These are phyloP conservation scores for Dendrocincla fuliginosa DNA, from an alignment of 2,797 vertebrate species.

Conservation along the genomic window DNA sequence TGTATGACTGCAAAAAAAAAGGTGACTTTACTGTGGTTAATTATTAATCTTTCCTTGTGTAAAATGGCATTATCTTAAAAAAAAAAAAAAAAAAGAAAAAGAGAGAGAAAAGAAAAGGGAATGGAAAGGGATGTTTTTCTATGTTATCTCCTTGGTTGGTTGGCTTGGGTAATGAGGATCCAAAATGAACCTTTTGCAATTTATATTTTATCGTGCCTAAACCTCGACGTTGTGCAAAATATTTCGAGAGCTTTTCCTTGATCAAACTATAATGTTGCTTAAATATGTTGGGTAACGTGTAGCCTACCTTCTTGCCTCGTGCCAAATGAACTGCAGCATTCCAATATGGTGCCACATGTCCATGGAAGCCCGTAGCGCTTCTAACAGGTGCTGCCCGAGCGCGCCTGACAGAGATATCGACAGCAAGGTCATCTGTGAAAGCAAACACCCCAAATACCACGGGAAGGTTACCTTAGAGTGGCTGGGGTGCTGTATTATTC, in stretches of 20 bases:
- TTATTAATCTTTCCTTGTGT: conserved; percentile 49
- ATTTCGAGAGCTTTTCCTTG: conserved; percentile 23
- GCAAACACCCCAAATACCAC: conserved; percentile 38
- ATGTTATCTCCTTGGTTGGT: conserved; percentile 52
- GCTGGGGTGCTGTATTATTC: background rate
- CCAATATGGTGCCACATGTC: conserved; percentile 93
- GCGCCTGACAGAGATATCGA: conserved; percentile 63
- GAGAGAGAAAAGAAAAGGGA: background rate
- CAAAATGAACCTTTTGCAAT: conserved; percentile 54
- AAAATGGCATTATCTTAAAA: conserved; percentile 25
- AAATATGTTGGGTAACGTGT: conserved; percentile 60
- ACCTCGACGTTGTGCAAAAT: background rate
- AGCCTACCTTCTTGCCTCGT: conserved; percentile 80
- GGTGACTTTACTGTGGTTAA: conserved; percentile 38
- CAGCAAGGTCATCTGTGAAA: conserved; percentile 72
- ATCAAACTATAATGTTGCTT: conserved; percentile 2
- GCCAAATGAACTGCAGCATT: conserved; percentile 88
- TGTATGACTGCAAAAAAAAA: background rate
- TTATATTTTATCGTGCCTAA: background rate
- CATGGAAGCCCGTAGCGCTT: conserved; percentile 78
- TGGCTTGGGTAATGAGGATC: conserved; percentile 65
- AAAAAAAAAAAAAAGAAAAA: background rate
- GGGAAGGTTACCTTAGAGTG: background rate
- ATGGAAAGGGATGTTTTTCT: conserved; percentile 40
- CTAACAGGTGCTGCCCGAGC: conserved; percentile 82